Evolutionary conservation across 2,113 vertebrate genomes (phyloP), one percentile per base, ranked within the genome.

Genomic region (Nycticryphes semicollaris): DNA sequence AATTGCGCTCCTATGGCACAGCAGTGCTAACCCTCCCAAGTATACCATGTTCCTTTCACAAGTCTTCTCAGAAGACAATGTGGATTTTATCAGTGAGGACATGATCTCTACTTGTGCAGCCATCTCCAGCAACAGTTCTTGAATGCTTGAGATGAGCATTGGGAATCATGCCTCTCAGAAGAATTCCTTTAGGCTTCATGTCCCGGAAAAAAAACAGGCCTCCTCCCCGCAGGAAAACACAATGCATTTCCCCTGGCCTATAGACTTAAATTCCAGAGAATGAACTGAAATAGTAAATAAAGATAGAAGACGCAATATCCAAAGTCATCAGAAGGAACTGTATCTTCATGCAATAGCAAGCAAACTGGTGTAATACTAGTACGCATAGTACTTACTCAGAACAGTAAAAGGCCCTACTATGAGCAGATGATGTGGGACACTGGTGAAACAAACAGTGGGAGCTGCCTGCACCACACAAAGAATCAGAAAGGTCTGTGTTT

Each of bases 371-470:
- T 5, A 85, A 48, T 8, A 85, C 4, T n/a, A 53, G 12, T 47
- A 39, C 1, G 43, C 43, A 43, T 16, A 43, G 43, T 16, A 43
- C 41, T 41, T 41, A 41, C 43, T 45, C 45, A 50, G 57, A 95
- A 77, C 59, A 86, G 80, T 60, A 41, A 95, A 88, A 91, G 90
- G 78, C 81, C 24, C 64, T 81, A 66, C 45, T 62, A 39, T 4
- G 12, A 96, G 54, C 59, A 84, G 63, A 80, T 68, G n/a, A 90
- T 91, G 33, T 39, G 35, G 69, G 50, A 91, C 24, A 35, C 43
- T 75, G n/a, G 56, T 78, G 64, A 93, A 93, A 74, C 35, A 51
- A 94, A 92, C 23, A 73, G 33, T 77, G 51, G 57, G 78, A 96
- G 56, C 66, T 92, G 37, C 78, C 43, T 51, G 84, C 66, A 79